Conservation (phyloP, 2,797 vertebrate genomes). For the Leptatherina wallacei region DNA sequence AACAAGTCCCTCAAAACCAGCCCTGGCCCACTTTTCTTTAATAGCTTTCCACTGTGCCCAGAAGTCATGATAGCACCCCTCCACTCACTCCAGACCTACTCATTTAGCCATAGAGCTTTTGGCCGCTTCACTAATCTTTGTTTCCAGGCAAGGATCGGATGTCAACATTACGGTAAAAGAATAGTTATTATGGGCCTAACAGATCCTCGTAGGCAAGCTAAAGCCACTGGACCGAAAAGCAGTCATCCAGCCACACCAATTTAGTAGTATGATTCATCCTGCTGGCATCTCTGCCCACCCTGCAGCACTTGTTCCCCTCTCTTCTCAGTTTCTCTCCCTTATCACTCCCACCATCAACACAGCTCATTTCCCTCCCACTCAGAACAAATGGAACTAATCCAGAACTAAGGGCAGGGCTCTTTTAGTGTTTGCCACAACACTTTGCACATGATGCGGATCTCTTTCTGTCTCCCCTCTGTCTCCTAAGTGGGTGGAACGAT, state of each 20-base stretch:
- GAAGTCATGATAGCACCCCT: conserved; percentile 27
- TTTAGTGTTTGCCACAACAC: conserved; percentile 39
- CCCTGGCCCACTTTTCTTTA: conserved; percentile 27
- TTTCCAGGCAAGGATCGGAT: conserved; percentile 23
- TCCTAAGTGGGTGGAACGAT: conserved; percentile 53
- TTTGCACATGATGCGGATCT: conserved; percentile 5
- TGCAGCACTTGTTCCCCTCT: conserved; percentile 43
- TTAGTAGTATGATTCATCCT: conserved; percentile 76
- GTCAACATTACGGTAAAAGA: conserved; percentile 10
- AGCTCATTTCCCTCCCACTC: conserved; percentile 28
- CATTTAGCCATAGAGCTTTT: conserved; percentile 17
- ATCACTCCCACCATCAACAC: conserved; percentile 33
- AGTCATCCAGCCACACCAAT: conserved; percentile 43
- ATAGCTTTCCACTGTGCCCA: conserved; percentile 21
- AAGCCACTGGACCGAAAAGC: conserved; percentile 21
- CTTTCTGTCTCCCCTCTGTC: neutral
- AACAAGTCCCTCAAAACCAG: conserved; percentile 15
- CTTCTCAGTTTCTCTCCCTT: conserved; percentile 27
- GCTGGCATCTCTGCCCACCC: conserved; percentile 63
- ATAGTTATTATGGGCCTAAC: conserved; percentile 19
- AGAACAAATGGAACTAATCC: conserved; percentile 26
- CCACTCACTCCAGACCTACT: conserved; percentile 22
- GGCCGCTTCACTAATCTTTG: conserved; percentile 24
- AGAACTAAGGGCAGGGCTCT: conserved; percentile 32
- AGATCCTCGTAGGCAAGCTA: conserved; percentile 5